phyloP scores from a whole-genome alignment of 2,113 vertebrate species.

The Cyanocitta stelleri region DNA sequence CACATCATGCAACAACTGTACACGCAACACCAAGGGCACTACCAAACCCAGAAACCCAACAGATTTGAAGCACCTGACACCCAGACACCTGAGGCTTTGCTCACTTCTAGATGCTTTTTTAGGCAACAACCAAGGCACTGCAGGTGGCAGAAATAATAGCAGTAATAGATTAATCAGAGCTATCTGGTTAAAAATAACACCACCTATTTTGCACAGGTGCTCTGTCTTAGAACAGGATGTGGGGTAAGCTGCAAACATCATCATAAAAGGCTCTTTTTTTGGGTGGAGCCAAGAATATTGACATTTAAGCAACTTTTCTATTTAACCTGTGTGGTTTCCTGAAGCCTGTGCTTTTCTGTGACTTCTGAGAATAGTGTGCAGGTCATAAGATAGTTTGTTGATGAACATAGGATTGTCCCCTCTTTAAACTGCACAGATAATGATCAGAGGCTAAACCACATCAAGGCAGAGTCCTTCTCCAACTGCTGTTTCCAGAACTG shows the following conservation, averaged over 20 bases:
- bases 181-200: constrained; percentile 27
- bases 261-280: neutral
- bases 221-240: constrained; percentile 53
- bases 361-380: constrained; percentile 8
- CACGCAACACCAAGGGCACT: rapidly evolving
- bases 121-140: neutral
- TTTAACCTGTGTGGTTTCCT: constrained; percentile 52
- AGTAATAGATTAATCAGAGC: neutral
- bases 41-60: neutral
- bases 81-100: neutral
- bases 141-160: neutral
- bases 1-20: neutral
- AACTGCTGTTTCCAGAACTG: neutral
- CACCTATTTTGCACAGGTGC: neutral
- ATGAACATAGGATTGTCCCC: neutral
- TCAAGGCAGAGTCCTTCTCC: neutral
- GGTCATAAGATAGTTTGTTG: neutral
- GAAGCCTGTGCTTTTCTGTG: neutral
- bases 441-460: neutral
- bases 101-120: neutral
- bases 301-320: neutral
- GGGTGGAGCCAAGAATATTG: neutral
- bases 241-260: neutral
- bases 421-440: neutral
- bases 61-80: neutral